Base-by-base conservation (phyloP, 2,888 invertebrate genomes). In the Caradrina kadenii region DNA sequence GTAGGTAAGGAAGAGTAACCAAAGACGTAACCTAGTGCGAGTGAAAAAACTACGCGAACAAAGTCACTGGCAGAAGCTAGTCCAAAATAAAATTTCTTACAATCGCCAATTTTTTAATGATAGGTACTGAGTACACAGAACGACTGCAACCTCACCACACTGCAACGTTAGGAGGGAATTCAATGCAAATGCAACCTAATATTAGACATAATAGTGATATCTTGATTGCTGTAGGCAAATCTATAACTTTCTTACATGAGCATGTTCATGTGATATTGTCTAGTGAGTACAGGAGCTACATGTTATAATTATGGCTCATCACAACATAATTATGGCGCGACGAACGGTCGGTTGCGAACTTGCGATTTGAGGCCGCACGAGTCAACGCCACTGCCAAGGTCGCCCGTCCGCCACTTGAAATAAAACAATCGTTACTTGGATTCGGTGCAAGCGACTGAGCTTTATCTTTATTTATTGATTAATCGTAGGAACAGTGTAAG, bases 331-430 rank as follows among this genome's bases (percentile, higher is more conserved):
- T 88, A 89, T 87, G 89, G 87, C 87, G 88, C 83, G 88, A 83
- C 87, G 86, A 87, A 89, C 85, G 88, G 91, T 87, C 17, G 45
- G 45, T 45, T 17, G 17, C 17, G 45, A 45, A 45, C 45, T 45
- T 88, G 89, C 89, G 91, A 92, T 93, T 93, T 91, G 89, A 92
- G 92, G 92, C 87, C 89, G 86, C 86, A 79, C 87, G 88, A 94
- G 94, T 95, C 94, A 95, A 94, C 93, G 95, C 91, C 94, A 92
- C 88, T 89, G 91, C 88, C 95, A 95, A 95, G 95, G 95, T 91
- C 95, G 87, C 55, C 76, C 87, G 90, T 85, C 88, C 90, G 90
- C 85, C 83, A 85, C 85, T 81, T 80, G 84, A 86, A 88, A 86
- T 82, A 84, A 85, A 88, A 87, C 86, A 85, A 87, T 87, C 84